A percentile compares a stretch with the other conserved stretches of the same genome.
These are phyloP conservation scores for Chlamydotis undulata DNA, from an alignment of 2,113 vertebrate genomes.

Conservation along the genomic window DNA sequence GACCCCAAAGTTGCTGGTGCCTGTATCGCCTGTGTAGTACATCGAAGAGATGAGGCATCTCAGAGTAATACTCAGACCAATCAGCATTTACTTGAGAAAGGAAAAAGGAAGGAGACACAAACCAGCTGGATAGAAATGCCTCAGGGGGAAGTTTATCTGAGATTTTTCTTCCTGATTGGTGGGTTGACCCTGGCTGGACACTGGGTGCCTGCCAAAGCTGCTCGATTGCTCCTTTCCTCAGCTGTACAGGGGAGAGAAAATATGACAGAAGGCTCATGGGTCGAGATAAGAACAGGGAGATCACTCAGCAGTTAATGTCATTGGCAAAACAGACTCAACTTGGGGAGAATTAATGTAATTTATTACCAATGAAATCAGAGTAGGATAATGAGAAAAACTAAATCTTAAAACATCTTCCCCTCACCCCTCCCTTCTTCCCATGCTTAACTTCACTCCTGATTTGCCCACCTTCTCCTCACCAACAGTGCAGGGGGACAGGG, in stretches of 20 bases:
- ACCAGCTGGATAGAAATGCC: background rate
- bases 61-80: background rate
- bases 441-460: background rate
- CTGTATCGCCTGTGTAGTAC: background rate
- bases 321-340: rapidly evolving
- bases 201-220: background rate
- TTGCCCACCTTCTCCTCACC: rapidly evolving
- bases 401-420: background rate
- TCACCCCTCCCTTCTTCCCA: rapidly evolving
- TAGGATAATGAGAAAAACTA: background rate
- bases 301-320: rapidly evolving
- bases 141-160: background rate
- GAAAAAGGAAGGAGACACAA: background rate
- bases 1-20: background rate
- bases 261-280: rapidly evolving
- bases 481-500: rapidly evolving
- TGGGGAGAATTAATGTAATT: background rate
- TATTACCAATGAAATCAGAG: background rate
- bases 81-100: background rate
- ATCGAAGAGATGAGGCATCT: background rate
- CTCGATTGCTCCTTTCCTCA: background rate
- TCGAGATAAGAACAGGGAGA: background rate
- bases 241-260: background rate
- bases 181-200: background rate
- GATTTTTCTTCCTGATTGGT: background rate